phyloP scores from a whole-genome alignment of 2,113 vertebrate species.

The Nycticebus coucang region DNA sequence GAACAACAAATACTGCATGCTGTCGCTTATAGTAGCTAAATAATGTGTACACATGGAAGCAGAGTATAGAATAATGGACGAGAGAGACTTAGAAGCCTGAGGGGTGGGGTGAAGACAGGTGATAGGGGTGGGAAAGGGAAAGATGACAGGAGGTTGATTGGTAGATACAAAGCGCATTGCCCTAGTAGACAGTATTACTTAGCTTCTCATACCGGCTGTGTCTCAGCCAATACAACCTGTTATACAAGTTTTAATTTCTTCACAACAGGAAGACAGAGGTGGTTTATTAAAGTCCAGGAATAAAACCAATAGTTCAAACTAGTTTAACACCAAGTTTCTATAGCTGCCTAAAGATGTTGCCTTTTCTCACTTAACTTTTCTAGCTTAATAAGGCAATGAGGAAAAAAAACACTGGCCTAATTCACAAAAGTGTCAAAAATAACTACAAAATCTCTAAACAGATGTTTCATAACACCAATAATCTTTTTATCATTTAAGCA shows the following conservation, averaged over 20 bases:
- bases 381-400: neutral
- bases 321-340: constrained; percentile 30
- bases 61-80: too few relatives aligned
- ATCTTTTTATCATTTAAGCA: neutral
- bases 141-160: too few relatives aligned
- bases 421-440: constrained; percentile 42
- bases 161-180: too few relatives aligned
- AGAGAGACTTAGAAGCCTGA: too few relatives aligned
- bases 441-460: constrained; percentile 18
- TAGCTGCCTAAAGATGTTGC: neutral
- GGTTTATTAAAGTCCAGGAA: constrained; percentile 2
- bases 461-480: neutral
- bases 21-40: too few relatives aligned
- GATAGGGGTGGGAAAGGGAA: too few relatives aligned
- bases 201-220: constrained; percentile 18
- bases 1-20: too few relatives aligned
- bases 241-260: constrained; percentile 3
- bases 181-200: neutral
- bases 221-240: neutral
- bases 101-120: too few relatives aligned
- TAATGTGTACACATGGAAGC: too few relatives aligned
- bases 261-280: neutral
- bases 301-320: constrained; percentile 31
- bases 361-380: constrained; percentile 22
- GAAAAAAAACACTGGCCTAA: neutral